Base-by-base conservation (phyloP, 1,140 invertebrate genomes). In the Drosophila ananassae region DNA sequence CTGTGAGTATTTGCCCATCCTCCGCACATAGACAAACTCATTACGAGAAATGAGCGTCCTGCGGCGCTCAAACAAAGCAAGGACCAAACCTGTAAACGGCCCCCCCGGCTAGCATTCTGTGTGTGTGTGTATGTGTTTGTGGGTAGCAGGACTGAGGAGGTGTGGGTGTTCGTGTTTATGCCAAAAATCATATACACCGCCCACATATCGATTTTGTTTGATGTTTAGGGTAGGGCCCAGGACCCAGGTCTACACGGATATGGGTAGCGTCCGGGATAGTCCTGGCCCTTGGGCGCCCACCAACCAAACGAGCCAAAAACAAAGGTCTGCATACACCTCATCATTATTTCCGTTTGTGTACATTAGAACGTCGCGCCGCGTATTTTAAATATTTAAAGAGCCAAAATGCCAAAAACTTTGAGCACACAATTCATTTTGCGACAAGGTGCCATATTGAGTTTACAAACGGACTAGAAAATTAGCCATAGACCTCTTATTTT, bases 1-100 rank as follows among this genome's bases (percentile, higher is more conserved):
- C 25, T 53, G 64, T 30, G 25, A 28, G 13, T 68, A 56, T 68
- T 69, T 48, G 44, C 63, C 52, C 66, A 56, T 57, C 66, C 66
- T 57, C 32, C 32, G 53, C 39, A 67, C 63, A 78, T 87, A 78
- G 82, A 73, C 83, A 87, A 85, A 85, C 82, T 85, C 82, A 85
- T 85, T 85, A 85, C 82, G 83, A 82, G 87, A 85, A 85, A 85
- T 85, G 82, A 87, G 82, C 82, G 82, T 85, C 82, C 82, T 85
- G 82, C 82, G 82, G 82, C 82, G 82, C 69, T 87, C 82, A 85
- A 85, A 85, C 82, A 85, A 85, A 85, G 83, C 82, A 87, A 67
- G 73, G 57, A 75, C 73, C 63, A 22, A 57, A 68, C 72, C 80
- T 72, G 55, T 69, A 68, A 62, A 73, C 44, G 61, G 56, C 39